Evolutionary conservation across 2,113 vertebrate species (phyloP).

Genomic region (Siniperca knerii): DNA sequence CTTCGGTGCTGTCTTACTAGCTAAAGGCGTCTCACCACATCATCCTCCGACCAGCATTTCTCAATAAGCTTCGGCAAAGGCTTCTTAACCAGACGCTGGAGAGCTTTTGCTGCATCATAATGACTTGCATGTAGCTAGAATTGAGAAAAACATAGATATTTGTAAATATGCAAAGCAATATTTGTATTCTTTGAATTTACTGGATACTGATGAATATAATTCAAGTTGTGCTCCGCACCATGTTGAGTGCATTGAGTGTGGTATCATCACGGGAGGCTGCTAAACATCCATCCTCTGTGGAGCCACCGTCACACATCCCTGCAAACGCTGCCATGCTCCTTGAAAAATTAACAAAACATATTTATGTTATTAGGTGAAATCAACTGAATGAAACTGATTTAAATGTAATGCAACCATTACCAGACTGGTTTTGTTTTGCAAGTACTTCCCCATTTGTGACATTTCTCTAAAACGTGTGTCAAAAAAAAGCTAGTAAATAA

Average conservation of each 20-base stretch:
- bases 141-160: slow-evolving; percentile 5
- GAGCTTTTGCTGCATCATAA: slow-evolving; percentile 97
- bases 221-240: slow-evolving; percentile 82
- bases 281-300: slow-evolving; percentile 96
- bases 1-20: neutral
- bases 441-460: slow-evolving; percentile 20
- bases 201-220: neutral
- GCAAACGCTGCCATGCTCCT: slow-evolving; percentile 99
- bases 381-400: neutral
- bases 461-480: neutral
- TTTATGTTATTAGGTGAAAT: neutral
- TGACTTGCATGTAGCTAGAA: slow-evolving; percentile 95
- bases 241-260: slow-evolving; percentile 98
- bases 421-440: slow-evolving; percentile 3
- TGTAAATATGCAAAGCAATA: neutral
- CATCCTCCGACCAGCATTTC: slow-evolving; percentile 98
- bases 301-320: slow-evolving; percentile 98
- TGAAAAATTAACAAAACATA: slow-evolving; percentile 18
- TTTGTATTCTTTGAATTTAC: neutral
- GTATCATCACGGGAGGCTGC: slow-evolving; percentile 98
- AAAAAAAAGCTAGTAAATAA: neutral
- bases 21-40: slow-evolving; percentile 90
- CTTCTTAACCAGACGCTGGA: slow-evolving; percentile 98
- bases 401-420: neutral
- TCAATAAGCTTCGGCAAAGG: slow-evolving; percentile 98